phyloP scores from a whole-genome alignment of 2,113 vertebrate genomes.

The Tauraco erythrolophus region DNA sequence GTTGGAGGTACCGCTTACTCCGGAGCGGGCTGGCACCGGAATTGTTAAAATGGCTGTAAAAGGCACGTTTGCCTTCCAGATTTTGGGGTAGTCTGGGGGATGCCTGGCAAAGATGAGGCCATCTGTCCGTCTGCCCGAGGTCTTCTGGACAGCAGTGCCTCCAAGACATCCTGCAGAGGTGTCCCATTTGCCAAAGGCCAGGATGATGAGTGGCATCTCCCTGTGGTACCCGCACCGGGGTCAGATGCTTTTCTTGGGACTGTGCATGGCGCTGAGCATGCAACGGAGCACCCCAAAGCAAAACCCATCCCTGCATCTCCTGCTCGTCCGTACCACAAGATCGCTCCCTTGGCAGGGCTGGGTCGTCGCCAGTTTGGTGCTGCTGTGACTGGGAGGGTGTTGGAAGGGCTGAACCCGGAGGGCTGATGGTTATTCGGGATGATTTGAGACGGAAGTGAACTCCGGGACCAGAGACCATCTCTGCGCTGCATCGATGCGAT shows the following conservation, averaged over 20 bases:
- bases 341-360: background rate
- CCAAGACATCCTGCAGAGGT: background rate
- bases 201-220: background rate
- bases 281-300: background rate
- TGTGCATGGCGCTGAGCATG: accelerated
- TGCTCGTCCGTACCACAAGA: accelerated
- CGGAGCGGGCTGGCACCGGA: background rate
- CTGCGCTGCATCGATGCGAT: accelerated
- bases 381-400: background rate
- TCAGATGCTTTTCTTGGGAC: background rate
- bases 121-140: accelerated
- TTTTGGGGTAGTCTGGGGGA: background rate
- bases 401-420: background rate
- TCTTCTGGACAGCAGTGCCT: accelerated
- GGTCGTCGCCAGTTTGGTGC: accelerated
- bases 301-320: background rate
- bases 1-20: background rate
- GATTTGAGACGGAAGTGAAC: background rate
- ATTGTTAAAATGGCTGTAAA: background rate
- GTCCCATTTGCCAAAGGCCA: background rate
- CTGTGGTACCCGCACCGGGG: background rate
- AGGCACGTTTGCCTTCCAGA: accelerated
- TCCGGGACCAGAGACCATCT: background rate
- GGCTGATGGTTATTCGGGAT: background rate
- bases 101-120: background rate